phyloP scores from a whole-genome alignment of 2,113 vertebrate genomes.

The Brachyistius frenatus region DNA sequence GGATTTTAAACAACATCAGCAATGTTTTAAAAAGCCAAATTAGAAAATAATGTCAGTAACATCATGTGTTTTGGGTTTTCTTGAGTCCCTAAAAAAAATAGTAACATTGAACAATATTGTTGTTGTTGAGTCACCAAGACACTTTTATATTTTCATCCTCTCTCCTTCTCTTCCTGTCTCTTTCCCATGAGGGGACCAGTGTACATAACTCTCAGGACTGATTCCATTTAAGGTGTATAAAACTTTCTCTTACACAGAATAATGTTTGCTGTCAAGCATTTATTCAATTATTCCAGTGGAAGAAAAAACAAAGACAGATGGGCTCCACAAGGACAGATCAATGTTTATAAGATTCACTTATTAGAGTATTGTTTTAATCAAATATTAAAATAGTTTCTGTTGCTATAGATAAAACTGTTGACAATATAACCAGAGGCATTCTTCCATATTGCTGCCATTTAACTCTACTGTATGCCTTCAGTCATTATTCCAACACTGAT shows the following conservation, averaged over 20 bases:
- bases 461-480: not conserved
- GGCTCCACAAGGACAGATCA: slow-evolving; percentile 19
- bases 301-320: slow-evolving; percentile 28
- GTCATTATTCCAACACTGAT: not conserved
- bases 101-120: slow-evolving; percentile 10
- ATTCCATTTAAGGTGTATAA: slow-evolving; percentile 74
- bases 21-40: slow-evolving; percentile 34
- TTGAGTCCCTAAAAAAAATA: slow-evolving; percentile 34
- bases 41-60: slow-evolving; percentile 11
- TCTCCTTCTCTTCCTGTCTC: slow-evolving; percentile 41
- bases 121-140: slow-evolving; percentile 20
- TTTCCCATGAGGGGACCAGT: slow-evolving; percentile 54
- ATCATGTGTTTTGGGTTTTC: slow-evolving; percentile 16
- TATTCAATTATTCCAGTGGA: slow-evolving; percentile 70
- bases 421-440: not conserved
- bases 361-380: not conserved
- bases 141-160: not conserved
- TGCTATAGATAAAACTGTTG: slow-evolving; percentile 1
- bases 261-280: slow-evolving; percentile 79
- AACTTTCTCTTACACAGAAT: slow-evolving; percentile 72
- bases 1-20: slow-evolving; percentile 43
- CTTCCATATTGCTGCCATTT: not conserved
- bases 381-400: not conserved
- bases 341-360: slow-evolving; percentile 43
- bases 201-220: slow-evolving; percentile 68